These are phyloP conservation scores for Anableps anableps DNA, from an alignment of 2,797 vertebrate species.

Conservation along the genomic window DNA sequence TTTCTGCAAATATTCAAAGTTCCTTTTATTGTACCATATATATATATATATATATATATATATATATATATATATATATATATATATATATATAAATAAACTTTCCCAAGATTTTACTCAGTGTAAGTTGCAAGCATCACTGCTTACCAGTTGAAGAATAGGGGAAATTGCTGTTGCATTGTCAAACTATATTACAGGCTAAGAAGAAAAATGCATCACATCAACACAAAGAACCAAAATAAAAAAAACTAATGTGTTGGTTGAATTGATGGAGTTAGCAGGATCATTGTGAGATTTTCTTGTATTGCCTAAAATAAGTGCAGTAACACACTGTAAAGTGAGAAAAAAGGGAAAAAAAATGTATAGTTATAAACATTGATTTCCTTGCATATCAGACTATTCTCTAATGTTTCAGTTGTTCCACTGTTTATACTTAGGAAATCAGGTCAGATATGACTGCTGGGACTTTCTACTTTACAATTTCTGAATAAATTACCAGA, in stretches of 20 bases:
- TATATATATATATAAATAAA: too few species aligned
- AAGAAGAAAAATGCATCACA: neutral
- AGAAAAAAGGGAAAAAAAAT: neutral
- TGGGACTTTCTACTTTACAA: neutral
- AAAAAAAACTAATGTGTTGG: neutral
- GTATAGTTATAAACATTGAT: neutral
- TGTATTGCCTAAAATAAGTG: neutral
- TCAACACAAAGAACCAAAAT: neutral
- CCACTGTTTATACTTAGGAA: neutral
- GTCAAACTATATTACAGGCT: neutral
- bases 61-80: too few species aligned
- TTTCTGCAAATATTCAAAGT: neutral
- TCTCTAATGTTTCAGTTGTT: neutral
- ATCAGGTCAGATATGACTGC: conserved; percentile 1
- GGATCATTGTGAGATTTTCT: neutral
- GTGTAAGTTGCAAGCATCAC: neutral
- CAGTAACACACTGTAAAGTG: neutral
- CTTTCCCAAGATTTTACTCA: too few species aligned
- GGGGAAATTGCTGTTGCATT: neutral
- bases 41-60: too few species aligned
- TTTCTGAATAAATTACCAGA: conserved; percentile 4
- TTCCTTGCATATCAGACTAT: neutral
- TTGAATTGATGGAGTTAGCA: neutral
- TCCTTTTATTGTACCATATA: neutral
- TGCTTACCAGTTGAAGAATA: neutral